Base-by-base conservation (phyloP, 2,797 vertebrate genomes). In the Onychomys leucogaster region DNA sequence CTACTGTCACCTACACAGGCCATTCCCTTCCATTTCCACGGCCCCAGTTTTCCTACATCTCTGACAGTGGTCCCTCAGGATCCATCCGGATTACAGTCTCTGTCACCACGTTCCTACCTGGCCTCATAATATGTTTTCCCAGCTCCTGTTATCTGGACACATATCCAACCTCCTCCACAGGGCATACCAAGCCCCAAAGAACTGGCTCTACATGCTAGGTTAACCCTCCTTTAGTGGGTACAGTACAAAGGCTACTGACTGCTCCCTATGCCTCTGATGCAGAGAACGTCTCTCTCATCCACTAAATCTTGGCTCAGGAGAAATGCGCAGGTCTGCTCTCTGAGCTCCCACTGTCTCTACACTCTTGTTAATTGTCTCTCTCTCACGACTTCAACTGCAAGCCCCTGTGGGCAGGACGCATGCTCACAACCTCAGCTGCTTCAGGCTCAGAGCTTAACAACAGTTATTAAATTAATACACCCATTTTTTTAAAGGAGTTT, bases 401-500 rank as follows among this genome's bases (percentile, higher is more conserved):
- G 67, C 19, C 75, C 55, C 57, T 14, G 19, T 23, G n/a, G 77
- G 67, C 32, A 88, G 29, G 34, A 27, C 57, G 81, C 80, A 75
- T 82, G 67, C 52, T 69, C 78, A 8, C 12, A 67, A 19, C 6
- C 7, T n/a, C 29, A 93, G 41, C 46, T 83, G 61, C 29, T 80
- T 52, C 57, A 91, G 7, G 86, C 19, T 3, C 80, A 77, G 25
- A 49, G 9, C 71, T 83, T 32, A 75, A 52, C 55, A 90, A 89
- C 32, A 71, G 16, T 96, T 84, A 89, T 32, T 90, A 92, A 94
- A 91, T 73, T 23, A 94, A 88, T 10, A n/a, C 4, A 59, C 46
- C 73, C 46, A 9, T 59, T 57, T 49, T 69, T 94, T 87, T 84
- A 34, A 83, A 76, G 90, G 71, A 93, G 67, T 1, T 71, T 86